Evolutionary conservation across 2,888 invertebrate genomes (phyloP).

Genomic region (Agonopterix subpropinquella): DNA sequence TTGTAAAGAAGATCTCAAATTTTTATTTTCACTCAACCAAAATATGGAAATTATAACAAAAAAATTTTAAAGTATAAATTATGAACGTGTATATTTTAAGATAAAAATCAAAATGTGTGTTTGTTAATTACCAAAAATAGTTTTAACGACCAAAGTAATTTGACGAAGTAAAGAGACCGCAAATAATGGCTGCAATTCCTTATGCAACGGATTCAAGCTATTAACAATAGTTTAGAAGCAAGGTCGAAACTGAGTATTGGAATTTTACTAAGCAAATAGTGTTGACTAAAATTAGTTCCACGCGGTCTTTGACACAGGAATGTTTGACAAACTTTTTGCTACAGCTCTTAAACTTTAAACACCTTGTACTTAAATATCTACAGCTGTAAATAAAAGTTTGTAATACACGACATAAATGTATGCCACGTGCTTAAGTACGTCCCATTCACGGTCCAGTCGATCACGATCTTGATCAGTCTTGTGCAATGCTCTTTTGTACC

Average conservation of each 20-base stretch:
- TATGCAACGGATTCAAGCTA: constrained; percentile 1
- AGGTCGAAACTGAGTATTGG: constrained; percentile 2
- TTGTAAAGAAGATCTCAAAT: too few relatives aligned
- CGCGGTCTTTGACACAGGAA: too few relatives aligned
- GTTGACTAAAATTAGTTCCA: too few relatives aligned
- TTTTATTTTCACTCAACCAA: too few relatives aligned
- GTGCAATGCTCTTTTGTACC: constrained; percentile 9
- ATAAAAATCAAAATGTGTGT: too few relatives aligned
- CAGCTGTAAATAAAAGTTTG: neutral
- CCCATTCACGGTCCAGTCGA: constrained; percentile 27
- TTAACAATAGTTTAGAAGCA: neutral
- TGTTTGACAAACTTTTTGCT: too few relatives aligned
- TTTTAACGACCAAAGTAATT: neutral
- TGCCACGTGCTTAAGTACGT: constrained; percentile 9
- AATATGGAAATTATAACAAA: too few relatives aligned
- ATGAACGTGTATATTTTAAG: too few relatives aligned
- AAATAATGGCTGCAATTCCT: neutral
- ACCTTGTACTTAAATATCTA: too few relatives aligned
- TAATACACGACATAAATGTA: neutral
- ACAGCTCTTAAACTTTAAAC: too few relatives aligned
- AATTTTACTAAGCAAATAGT: neutral
- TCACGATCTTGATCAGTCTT: constrained; percentile 26
- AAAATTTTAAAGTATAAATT: too few relatives aligned
- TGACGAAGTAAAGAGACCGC: constrained; percentile 5
- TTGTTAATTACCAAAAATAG: too few relatives aligned